Evolutionary conservation across 2,888 invertebrate genomes (phyloP).

Genomic region (Hyles lineata): DNA sequence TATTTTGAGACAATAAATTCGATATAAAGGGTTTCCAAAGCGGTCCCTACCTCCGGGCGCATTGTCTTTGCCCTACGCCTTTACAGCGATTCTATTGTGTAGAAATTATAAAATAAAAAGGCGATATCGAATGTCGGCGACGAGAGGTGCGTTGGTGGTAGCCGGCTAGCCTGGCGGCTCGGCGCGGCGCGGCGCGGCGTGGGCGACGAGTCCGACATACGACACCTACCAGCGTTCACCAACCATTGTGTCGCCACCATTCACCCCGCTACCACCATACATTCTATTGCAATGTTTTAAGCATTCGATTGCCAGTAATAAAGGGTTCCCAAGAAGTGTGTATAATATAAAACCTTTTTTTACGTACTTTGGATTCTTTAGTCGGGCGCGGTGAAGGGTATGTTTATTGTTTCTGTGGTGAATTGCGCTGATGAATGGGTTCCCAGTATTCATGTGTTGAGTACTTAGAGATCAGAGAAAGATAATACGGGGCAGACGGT

Average conservation of each 20-base stretch:
- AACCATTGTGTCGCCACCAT: slow-evolving; percentile 50
- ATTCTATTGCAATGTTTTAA: slow-evolving; percentile 83
- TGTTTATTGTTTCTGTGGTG: slow-evolving; percentile 80
- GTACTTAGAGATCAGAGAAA: slow-evolving; percentile 74
- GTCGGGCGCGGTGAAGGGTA: slow-evolving; percentile 76
- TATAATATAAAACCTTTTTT: slow-evolving; percentile 72
- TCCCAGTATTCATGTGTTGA: slow-evolving; percentile 71
- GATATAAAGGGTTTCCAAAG: slow-evolving; percentile 82
- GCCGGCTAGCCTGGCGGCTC: slow-evolving; percentile 23
- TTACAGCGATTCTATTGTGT: slow-evolving; percentile 76
- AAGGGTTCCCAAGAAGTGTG: slow-evolving; percentile 81
- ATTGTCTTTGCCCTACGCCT: slow-evolving; percentile 84
- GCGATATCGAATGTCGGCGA: slow-evolving; percentile 80
- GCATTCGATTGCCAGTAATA: slow-evolving; percentile 83
- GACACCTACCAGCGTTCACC: slow-evolving; percentile 61
- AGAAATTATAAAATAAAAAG: slow-evolving; percentile 83
- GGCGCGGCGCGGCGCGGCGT: slow-evolving; percentile 47
- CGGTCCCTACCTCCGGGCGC: slow-evolving; percentile 81
- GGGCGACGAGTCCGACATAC: slow-evolving; percentile 64
- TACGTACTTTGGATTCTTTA: slow-evolving; percentile 70
- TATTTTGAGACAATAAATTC: slow-evolving; percentile 83
- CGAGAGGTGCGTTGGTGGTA: slow-evolving; percentile 59
- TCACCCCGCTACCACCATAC: slow-evolving; percentile 65
- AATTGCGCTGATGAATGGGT: slow-evolving; percentile 79
- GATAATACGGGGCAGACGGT: slow-evolving; percentile 76